These are phyloP conservation scores for Ariolimax columbianus DNA, from an alignment of 2,888 invertebrate genomes.

Conservation along the genomic window DNA sequence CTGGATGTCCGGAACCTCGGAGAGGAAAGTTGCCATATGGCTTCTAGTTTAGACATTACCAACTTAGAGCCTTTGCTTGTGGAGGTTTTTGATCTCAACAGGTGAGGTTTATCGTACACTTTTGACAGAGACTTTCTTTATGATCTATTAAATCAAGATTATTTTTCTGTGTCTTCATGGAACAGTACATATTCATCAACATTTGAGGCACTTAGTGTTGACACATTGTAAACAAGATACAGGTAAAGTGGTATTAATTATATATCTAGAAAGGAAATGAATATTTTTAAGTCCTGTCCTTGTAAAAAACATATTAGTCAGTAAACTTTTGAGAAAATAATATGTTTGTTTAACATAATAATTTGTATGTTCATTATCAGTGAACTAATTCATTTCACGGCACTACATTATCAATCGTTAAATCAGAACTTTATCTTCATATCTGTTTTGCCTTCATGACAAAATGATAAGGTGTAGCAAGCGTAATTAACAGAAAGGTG, in stretches of 20 bases:
- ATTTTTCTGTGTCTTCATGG: neutral
- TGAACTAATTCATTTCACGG: neutral
- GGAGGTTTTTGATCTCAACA: constrained; percentile 69
- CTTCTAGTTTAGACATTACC: constrained; percentile 67
- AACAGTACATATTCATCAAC: neutral
- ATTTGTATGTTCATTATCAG: neutral
- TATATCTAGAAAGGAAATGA: neutral
- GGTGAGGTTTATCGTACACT: neutral
- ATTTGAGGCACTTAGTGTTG: neutral
- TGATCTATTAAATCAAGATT: neutral
- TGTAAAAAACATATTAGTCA: neutral
- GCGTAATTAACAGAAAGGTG: too few species aligned
- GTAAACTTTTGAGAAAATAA: neutral
- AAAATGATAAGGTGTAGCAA: neutral
- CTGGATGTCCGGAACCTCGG: constrained; percentile 78
- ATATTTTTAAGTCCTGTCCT: neutral
- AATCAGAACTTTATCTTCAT: neutral
- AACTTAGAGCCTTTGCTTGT: constrained; percentile 72
- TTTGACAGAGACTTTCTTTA: neutral
- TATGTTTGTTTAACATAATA: neutral
- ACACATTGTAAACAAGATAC: neutral
- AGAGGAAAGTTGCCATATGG: constrained; percentile 69
- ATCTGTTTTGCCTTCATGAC: constrained; percentile 4
- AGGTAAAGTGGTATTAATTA: neutral
- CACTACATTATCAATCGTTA: neutral